A percentile compares a stretch with the other conserved stretches of the same genome.
Conservation (phyloP, 2,113 vertebrate genomes). For the Mastomys natalensis region DNA sequence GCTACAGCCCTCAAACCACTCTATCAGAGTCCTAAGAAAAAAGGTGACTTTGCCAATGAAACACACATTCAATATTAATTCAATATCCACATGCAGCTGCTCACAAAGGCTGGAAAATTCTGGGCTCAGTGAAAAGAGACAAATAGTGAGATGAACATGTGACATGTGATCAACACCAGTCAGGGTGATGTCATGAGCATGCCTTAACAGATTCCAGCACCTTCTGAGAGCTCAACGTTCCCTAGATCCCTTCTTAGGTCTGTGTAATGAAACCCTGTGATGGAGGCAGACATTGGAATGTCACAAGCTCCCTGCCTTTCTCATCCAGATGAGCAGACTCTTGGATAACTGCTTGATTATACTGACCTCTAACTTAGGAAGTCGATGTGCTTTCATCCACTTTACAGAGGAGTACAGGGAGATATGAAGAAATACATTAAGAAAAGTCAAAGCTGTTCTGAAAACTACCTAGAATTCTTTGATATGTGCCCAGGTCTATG, state of each 20-base stretch:
- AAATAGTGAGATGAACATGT: background rate
- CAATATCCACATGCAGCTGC: background rate
- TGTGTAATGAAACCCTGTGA: background rate
- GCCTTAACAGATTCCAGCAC: too few species aligned
- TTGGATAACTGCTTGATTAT: background rate
- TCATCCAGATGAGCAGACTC: rapidly evolving
- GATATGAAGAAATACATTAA: background rate
- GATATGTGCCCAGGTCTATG: background rate
- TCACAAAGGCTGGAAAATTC: background rate
- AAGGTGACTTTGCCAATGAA: background rate
- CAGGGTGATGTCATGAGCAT: too few species aligned
- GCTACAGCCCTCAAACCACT: background rate
- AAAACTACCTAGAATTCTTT: background rate
- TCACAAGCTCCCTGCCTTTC: background rate
- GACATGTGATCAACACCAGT: too few species aligned
- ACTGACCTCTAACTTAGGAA: background rate
- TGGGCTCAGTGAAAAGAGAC: background rate
- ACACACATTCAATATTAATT: background rate
- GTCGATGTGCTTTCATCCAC: background rate
- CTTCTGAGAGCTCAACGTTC: background rate
- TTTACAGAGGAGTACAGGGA: background rate
- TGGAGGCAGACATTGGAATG: background rate
- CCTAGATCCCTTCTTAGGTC: background rate
- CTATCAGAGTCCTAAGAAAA: background rate
- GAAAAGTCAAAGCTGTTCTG: background rate